phyloP scores from a whole-genome alignment of 2,797 vertebrate species.

The Clangula hyemalis region DNA sequence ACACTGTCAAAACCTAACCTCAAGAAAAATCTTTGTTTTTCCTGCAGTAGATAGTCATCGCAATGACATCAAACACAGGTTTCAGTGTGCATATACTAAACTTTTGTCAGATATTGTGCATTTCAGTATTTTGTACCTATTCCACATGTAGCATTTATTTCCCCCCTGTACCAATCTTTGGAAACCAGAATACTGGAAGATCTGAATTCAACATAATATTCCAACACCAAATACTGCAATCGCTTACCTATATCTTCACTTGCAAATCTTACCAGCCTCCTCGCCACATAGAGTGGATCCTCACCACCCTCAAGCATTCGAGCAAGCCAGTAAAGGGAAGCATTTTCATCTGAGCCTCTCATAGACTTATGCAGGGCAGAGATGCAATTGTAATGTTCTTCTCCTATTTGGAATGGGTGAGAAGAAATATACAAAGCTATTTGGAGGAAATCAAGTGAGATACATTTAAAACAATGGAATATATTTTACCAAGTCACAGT shows the following conservation, averaged over 20 bases:
- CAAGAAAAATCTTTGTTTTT: not conserved
- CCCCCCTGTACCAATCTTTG: not conserved
- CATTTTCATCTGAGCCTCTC: constrained; percentile 92
- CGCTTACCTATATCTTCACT: constrained; percentile 94
- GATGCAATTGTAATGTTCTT: constrained; percentile 97
- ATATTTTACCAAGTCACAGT: not conserved
- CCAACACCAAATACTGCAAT: not conserved
- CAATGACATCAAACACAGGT: not conserved
- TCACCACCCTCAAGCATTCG: constrained; percentile 98
- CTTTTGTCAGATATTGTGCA: not conserved
- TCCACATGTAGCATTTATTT: not conserved
- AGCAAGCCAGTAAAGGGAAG: constrained; percentile 96
- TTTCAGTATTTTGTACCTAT: not conserved
- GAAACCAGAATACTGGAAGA: not conserved
- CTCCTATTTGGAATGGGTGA: constrained; percentile 47
- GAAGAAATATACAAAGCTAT: not conserved
- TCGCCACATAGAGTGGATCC: constrained; percentile 93
- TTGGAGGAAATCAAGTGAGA: not conserved
- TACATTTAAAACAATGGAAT: not conserved
- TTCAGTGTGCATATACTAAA: not conserved
- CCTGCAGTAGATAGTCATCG: not conserved
- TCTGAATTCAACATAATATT: not conserved
- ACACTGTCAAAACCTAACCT: not conserved
- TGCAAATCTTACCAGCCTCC: constrained; percentile 93
- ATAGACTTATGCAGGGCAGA: constrained; percentile 97